These are phyloP conservation scores for Epizoanthus rinbou DNA, from an alignment of 92 coral and sea anemone genomes.

Conservation along the genomic window DNA sequence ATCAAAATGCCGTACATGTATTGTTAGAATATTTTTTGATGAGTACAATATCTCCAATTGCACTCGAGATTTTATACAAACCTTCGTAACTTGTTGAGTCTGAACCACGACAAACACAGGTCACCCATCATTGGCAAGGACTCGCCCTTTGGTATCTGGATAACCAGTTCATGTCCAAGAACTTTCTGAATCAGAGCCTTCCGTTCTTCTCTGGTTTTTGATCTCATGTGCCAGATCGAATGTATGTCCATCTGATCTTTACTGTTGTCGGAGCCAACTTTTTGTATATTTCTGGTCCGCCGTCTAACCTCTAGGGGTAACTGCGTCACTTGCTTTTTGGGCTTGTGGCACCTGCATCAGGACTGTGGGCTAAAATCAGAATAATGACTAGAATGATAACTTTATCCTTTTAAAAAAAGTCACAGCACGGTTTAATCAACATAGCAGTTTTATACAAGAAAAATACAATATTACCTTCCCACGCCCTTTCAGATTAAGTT, in stretches of 20 bases:
- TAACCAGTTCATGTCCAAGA: too few relatives aligned
- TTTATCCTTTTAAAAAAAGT: too few relatives aligned
- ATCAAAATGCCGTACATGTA: background rate
- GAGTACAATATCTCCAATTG: background rate
- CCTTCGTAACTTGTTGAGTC: slow-evolving; percentile 6
- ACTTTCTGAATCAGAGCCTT: too few relatives aligned
- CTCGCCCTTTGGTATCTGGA: background rate
- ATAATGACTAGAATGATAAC: background rate
- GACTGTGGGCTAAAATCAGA: slow-evolving; percentile 23
- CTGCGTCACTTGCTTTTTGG: slow-evolving; percentile 6
- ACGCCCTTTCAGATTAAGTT: slow-evolving; percentile 21
- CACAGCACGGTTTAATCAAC: background rate
- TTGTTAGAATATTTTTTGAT: background rate
- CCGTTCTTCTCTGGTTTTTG: too few relatives aligned
- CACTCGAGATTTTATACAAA: background rate
- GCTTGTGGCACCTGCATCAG: slow-evolving; percentile 31
- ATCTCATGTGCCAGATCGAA: too few relatives aligned
- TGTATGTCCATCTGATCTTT: too few relatives aligned
- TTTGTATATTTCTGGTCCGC: background rate
- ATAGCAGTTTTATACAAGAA: background rate
- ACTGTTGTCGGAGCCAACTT: background rate
- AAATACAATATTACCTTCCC: slow-evolving; percentile 23
- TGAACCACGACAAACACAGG: background rate
- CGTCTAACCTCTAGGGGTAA: background rate
- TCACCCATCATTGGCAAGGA: slow-evolving; percentile 12